phyloP scores from a whole-genome alignment of 2,888 invertebrate species.

The Amphipyra berbera region DNA sequence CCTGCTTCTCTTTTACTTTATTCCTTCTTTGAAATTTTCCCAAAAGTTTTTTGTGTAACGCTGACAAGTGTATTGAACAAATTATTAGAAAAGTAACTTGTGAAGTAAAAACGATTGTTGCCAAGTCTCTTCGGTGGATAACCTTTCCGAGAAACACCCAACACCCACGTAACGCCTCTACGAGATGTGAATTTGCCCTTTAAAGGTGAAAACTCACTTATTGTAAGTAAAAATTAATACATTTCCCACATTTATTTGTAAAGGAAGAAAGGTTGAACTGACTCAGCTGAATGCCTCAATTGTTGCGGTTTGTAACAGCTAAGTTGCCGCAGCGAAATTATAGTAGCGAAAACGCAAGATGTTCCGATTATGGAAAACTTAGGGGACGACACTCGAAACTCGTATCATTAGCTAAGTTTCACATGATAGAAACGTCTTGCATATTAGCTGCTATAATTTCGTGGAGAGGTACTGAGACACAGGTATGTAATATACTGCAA shows the following conservation, averaged over 20 bases:
- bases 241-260: constrained; percentile 13
- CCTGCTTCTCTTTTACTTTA: no score
- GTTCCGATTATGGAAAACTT: constrained; percentile 14
- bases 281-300: constrained; percentile 7
- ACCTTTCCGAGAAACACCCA: constrained; percentile 29
- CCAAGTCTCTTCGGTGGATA: no score
- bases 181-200: constrained; percentile 54
- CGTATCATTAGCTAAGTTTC: constrained; percentile 10
- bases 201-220: constrained; percentile 54
- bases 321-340: background rate
- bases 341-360: constrained; percentile 9
- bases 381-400: background rate
- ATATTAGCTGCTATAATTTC: no score
- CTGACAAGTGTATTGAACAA: background rate
- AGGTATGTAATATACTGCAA: no score
- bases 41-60: no score
- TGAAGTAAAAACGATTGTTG: no score
- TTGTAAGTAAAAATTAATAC: constrained; percentile 36
- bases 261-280: constrained; percentile 2
- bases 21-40: no score
- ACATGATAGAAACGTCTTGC: no score
- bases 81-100: background rate
- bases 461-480: no score
- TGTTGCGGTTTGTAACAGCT: constrained; percentile 1
- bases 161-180: constrained; percentile 46